Base-by-base conservation (phyloP, 2,888 invertebrate genomes). In the Hoplodrina ambigua region DNA sequence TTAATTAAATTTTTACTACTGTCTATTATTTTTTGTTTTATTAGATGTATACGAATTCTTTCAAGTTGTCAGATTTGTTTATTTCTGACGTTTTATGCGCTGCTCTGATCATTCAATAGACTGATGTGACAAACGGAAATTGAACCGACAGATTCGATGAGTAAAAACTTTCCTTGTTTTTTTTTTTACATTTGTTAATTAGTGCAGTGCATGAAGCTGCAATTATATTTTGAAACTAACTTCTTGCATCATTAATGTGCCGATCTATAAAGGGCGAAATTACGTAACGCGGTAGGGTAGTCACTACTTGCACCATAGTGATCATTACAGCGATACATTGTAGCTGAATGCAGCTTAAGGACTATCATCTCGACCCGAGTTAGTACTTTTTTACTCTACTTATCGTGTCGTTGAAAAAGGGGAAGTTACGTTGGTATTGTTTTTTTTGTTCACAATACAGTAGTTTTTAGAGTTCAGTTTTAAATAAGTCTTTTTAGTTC, bases 271-370 rank as follows among this genome's bases (percentile, higher is more conserved):
- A 70, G 19, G 13, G 46, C 2, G 17, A 56, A 54, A 13, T 60
- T 66, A 33, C 33, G 6, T 4, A 8, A 41, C 37, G 52, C 41
- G 50, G 41, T 53, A 53, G 17, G 49, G 49, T 66, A 53, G 49
- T 53, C 66, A 55, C 61, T 78, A 73, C 79, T 69, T 57, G 67
- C n/a, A 46, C 55, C 37, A 56, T 57, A 64, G 73, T 79, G 64
- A 70, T 79, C 60, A 76, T 76, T 73, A 66, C 61, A 25, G 54
- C 52, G 44, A 82, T 79, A 74, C 78, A 82, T 74, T 79, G 80
- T 77, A 66, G 44, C 33, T 59, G 70, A 63, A 73, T 57, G 62
- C 63, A 73, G 53, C 69, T 57, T 57, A 73, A 68, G 67, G 60
- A 68, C 80, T 58, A 67, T 82, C 53, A 57, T 78, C 63, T 53